phyloP scores from a whole-genome alignment of 2,888 invertebrate genomes.

The Incurvaria masculella region DNA sequence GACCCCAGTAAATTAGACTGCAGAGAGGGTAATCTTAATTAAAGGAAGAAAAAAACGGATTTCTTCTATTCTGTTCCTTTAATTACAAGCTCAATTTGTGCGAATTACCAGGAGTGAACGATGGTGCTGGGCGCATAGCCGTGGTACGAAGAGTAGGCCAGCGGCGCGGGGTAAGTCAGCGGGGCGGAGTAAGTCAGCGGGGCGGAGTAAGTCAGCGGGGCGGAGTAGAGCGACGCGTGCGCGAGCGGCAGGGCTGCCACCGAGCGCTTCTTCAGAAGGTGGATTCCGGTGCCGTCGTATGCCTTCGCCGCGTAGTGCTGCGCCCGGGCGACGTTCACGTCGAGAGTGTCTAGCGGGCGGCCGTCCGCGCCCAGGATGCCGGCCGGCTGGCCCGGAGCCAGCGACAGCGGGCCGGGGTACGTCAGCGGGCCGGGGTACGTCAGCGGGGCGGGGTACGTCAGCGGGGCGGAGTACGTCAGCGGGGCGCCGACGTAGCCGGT shows the following conservation, averaged over 20 bases:
- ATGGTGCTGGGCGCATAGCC: background rate
- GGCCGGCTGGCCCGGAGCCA: slow-evolving; percentile 46
- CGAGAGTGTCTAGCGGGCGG: slow-evolving; percentile 43
- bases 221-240: slow-evolving; percentile 14
- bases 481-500: slow-evolving; percentile 12
- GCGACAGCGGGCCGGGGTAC: slow-evolving; percentile 40
- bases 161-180: slow-evolving; percentile 29
- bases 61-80: background rate
- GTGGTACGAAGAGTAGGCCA: too few relatives aligned
- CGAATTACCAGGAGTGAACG: background rate
- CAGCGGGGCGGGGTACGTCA: slow-evolving; percentile 12
- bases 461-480: background rate
- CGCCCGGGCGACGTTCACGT: slow-evolving; percentile 44
- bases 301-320: slow-evolving; percentile 42
- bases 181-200: slow-evolving; percentile 22
- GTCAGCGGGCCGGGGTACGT: slow-evolving; percentile 21
- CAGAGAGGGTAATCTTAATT: too few relatives aligned
- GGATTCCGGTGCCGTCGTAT: slow-evolving; percentile 25
- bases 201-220: slow-evolving; percentile 14
- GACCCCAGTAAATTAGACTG: too few relatives aligned
- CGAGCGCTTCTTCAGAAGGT: slow-evolving; percentile 31
- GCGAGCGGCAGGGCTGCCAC: slow-evolving; percentile 7
- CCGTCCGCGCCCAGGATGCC: slow-evolving; percentile 40
- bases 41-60: background rate
- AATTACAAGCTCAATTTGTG: background rate